Percentiles rank a stretch among this genome's conserved stretches.
Conservation (phyloP, 1,140 invertebrate genomes). For the Trinorchestia longiramus region DNA sequence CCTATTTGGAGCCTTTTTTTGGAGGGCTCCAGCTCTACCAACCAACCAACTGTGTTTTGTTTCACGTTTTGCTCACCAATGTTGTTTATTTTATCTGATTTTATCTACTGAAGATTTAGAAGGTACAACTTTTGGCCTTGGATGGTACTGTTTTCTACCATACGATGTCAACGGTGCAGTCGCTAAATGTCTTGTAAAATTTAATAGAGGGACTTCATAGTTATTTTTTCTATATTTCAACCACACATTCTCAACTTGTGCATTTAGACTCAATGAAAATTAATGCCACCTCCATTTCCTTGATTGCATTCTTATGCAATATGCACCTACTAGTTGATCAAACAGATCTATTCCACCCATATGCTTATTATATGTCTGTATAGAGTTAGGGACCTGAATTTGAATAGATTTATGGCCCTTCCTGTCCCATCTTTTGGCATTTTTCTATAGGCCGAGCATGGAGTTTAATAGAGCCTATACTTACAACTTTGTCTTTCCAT, state of each 20-base stretch:
- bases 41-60: no score
- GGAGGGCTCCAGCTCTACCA: no score
- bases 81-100: no score
- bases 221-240: no score
- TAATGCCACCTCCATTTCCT: not conserved
- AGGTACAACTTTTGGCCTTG: no score
- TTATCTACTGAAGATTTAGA: not conserved
- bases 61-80: not conserved
- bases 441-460: not conserved
- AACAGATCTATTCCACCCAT: no score
- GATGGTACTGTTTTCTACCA: not conserved
- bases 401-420: slow-evolving; percentile 42
- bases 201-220: not conserved
- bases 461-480: slow-evolving; percentile 52
- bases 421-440: slow-evolving; percentile 44
- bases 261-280: not conserved
- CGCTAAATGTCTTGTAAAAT: no score
- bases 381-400: no score
- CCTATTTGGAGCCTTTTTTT: no score
- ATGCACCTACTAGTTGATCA: slow-evolving; percentile 3
- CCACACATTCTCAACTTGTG: not conserved
- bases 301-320: no score
- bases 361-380: no score
- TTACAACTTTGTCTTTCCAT: slow-evolving; percentile 58
- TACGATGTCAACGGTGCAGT: not conserved